A percentile compares a stretch with the other conserved stretches of the same genome.
These are phyloP conservation scores for Eudyptes chrysolophus DNA, from an alignment of 2,113 vertebrate species.

Conservation along the genomic window DNA sequence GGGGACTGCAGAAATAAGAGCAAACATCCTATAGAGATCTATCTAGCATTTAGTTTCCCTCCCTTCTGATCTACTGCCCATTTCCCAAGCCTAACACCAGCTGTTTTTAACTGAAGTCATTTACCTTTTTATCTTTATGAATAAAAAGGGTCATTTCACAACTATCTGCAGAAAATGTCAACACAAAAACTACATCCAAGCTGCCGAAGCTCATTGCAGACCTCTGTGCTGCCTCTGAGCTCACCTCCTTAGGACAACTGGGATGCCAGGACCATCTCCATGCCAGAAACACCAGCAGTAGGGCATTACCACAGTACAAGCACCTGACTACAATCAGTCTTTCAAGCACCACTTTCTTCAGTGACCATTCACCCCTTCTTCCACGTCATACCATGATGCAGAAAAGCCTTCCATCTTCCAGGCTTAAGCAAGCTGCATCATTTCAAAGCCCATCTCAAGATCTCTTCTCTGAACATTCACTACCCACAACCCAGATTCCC, in stretches of 20 bases:
- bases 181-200: not conserved
- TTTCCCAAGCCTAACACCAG: not conserved
- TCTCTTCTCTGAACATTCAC: not conserved
- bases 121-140: not conserved
- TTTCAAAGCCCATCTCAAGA: not conserved
- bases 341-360: not conserved
- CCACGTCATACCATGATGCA: not conserved
- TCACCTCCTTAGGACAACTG: not conserved
- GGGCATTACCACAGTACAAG: not conserved
- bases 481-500: not conserved
- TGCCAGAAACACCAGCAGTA: not conserved
- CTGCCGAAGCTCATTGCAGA: not conserved
- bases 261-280: not conserved
- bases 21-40: not conserved
- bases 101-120: not conserved
- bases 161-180: not conserved
- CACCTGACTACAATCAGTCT: not conserved
- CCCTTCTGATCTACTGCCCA: not conserved
- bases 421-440: not conserved
- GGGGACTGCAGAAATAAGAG: not conserved
- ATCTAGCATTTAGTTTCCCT: not conserved
- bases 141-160: not conserved
- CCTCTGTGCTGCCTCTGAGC: not conserved
- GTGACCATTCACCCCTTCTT: not conserved
- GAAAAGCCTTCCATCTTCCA: not conserved